A percentile compares a stretch with the other conserved stretches of the same genome.
Evolutionary conservation across 2,888 invertebrate species (phyloP).

Genomic region (Caenorhabditis virilis): DNA sequence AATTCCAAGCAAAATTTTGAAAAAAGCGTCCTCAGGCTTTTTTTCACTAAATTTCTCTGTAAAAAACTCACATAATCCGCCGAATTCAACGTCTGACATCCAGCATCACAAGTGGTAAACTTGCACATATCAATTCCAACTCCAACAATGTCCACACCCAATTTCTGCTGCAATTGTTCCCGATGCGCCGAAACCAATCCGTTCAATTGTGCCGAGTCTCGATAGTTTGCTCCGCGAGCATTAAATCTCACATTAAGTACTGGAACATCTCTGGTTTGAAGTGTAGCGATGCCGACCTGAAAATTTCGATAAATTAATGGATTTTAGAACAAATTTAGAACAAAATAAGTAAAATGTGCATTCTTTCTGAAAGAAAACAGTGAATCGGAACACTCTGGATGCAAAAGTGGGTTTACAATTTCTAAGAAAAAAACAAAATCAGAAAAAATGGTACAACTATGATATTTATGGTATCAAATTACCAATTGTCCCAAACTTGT

Average conservation of each 20-base stretch:
- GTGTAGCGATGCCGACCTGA: slow-evolving; percentile 72
- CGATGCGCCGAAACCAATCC: slow-evolving; percentile 84
- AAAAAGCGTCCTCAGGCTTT: no score
- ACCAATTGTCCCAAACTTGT: slow-evolving; percentile 31
- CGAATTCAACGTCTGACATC: slow-evolving; percentile 61
- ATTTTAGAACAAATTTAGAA: neutral
- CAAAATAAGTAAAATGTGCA: neutral
- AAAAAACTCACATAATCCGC: slow-evolving; percentile 54
- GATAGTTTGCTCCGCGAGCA: slow-evolving; percentile 69
- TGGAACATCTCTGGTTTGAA: slow-evolving; percentile 54
- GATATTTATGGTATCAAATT: neutral
- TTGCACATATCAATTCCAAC: slow-evolving; percentile 82
- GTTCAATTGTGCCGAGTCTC: slow-evolving; percentile 90
- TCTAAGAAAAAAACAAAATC: neutral
- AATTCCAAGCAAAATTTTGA: no score
- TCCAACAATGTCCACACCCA: slow-evolving; percentile 61
- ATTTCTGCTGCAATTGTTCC: slow-evolving; percentile 76
- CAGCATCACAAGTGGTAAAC: slow-evolving; percentile 66
- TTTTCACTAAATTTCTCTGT: neutral
- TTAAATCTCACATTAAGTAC: slow-evolving; percentile 65
- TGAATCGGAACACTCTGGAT: no score
- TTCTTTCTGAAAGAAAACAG: neutral
- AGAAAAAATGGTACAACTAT: neutral
- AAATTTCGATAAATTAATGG: slow-evolving; percentile 69
- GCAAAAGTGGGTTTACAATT: neutral